These are phyloP conservation scores for Macroramphosus scolopax DNA, from an alignment of 2,797 vertebrate species.

Conservation along the genomic window DNA sequence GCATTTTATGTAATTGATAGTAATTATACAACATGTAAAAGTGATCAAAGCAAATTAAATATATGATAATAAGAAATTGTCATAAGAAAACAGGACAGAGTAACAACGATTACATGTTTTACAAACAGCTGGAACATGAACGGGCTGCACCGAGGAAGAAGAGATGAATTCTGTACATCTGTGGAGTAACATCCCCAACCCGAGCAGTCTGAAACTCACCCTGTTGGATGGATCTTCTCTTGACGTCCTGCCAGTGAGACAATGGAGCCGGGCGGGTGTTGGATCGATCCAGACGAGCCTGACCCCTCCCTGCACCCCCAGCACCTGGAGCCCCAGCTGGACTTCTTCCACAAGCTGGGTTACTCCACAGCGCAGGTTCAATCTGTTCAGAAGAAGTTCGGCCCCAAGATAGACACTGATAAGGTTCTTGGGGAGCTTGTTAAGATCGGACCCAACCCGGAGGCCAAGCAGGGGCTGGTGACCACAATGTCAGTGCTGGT, in stretches of 20 bases:
- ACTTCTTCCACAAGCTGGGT: conserved; percentile 94
- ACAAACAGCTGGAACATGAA: conserved; percentile 15
- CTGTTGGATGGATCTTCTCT: conserved; percentile 42
- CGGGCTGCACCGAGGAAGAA: not conserved
- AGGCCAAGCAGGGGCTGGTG: conserved; percentile 19
- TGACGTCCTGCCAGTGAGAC: conserved; percentile 1
- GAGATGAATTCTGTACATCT: conserved; percentile 44
- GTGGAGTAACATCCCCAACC: conserved; percentile 21
- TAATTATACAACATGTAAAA: too few relatives aligned
- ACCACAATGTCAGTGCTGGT: conserved; percentile 62
- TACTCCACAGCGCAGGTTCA: conserved; percentile 89
- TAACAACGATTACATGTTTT: too few relatives aligned
- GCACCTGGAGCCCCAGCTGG: conserved; percentile 84
- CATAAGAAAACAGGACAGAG: too few relatives aligned
- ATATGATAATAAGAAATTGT: too few relatives aligned
- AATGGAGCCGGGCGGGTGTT: conserved; percentile 35
- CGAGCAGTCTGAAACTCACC: not conserved
- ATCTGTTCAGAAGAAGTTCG: conserved; percentile 85
- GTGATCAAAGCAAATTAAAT: too few relatives aligned
- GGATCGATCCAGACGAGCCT: conserved; percentile 12
- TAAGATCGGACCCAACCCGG: conserved; percentile 43
- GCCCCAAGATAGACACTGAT: conserved; percentile 85
- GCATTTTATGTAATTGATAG: too few relatives aligned
- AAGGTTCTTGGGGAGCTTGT: conserved; percentile 91
- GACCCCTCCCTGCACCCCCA: conserved; percentile 17